A percentile compares a stretch with the other conserved stretches of the same genome.
phyloP scores from a whole-genome alignment of 2,888 invertebrate species.

The Cyclophora albipunctata region DNA sequence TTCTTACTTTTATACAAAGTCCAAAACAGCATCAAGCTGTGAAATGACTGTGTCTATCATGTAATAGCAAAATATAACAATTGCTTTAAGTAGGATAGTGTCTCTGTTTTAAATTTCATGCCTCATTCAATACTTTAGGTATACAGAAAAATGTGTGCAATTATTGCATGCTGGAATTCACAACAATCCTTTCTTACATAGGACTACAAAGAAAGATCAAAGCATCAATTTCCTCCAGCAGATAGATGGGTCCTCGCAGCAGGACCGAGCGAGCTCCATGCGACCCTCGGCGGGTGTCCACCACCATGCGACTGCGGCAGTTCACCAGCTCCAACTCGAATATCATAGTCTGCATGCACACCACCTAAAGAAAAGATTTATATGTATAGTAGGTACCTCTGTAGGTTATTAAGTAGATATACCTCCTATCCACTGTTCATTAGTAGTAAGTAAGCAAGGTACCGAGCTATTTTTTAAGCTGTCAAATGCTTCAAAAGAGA shows the following conservation, averaged over 20 bases:
- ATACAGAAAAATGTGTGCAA: too few species aligned
- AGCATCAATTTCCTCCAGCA: slow-evolving; percentile 85
- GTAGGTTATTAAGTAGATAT: too few species aligned
- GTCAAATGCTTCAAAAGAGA: too few species aligned
- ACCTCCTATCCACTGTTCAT: background rate
- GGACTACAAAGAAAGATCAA: slow-evolving; percentile 92
- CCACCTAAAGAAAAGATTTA: slow-evolving; percentile 66
- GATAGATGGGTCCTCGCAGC: slow-evolving; percentile 90
- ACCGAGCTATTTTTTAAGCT: too few species aligned
- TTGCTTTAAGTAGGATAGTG: too few species aligned
- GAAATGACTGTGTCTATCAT: too few species aligned
- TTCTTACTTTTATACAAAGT: too few species aligned
- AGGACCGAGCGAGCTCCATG: slow-evolving; percentile 82
- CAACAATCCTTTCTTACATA: slow-evolving; percentile 74
- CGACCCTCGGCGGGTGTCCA: slow-evolving; percentile 75
- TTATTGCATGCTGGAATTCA: too few species aligned
- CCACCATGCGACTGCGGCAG: slow-evolving; percentile 49
- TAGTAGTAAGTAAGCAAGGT: background rate
- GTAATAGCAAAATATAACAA: too few species aligned
- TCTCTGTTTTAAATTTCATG: too few species aligned
- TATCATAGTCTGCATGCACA: slow-evolving; percentile 86
- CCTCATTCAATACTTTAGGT: too few species aligned
- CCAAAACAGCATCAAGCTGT: too few species aligned
- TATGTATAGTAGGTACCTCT: background rate
- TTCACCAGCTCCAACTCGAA: slow-evolving; percentile 89